Percentiles rank a stretch among this genome's conserved stretches.
Evolutionary conservation across 2,113 vertebrate species (phyloP).

Genomic region (Brachirus orientalis): DNA sequence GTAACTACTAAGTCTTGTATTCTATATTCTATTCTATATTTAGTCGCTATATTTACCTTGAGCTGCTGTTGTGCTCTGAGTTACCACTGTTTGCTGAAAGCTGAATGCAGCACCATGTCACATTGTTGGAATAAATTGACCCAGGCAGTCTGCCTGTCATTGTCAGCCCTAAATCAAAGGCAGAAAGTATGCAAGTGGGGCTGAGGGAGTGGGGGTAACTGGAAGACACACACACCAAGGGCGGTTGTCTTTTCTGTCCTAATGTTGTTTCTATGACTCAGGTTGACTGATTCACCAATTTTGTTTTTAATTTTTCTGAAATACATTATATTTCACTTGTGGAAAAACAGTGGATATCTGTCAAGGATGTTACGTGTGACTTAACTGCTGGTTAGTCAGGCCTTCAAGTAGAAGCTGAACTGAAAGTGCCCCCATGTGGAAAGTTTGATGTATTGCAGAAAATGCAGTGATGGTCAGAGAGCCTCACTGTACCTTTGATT

Average conservation of each 20-base stretch:
- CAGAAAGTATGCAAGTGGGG: not conserved
- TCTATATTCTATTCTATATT: no score
- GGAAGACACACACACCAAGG: not conserved
- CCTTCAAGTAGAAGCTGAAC: conserved; percentile 15
- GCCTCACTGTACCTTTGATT: not conserved
- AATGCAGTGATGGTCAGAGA: not conserved
- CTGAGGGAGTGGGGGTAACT: not conserved
- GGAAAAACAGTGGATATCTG: not conserved
- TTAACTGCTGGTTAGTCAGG: not conserved
- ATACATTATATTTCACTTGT: not conserved
- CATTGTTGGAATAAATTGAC: conserved; percentile 3
- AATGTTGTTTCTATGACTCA: no score
- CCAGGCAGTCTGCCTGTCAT: not conserved
- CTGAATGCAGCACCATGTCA: not conserved
- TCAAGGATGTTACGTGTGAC: not conserved
- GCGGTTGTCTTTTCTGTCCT: not conserved
- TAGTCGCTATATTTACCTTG: not conserved
- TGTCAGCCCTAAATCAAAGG: conserved; percentile 4
- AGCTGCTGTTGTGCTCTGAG: not conserved
- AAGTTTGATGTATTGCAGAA: conserved; percentile 32
- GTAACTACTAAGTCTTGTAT: not conserved
- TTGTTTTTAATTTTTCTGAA: not conserved
- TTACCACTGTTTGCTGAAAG: not conserved
- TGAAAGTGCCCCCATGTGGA: conserved; percentile 71
- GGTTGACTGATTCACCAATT: not conserved